These are phyloP conservation scores for Mus pahari DNA, from an alignment of 2,113 vertebrate species.

Conservation along the genomic window DNA sequence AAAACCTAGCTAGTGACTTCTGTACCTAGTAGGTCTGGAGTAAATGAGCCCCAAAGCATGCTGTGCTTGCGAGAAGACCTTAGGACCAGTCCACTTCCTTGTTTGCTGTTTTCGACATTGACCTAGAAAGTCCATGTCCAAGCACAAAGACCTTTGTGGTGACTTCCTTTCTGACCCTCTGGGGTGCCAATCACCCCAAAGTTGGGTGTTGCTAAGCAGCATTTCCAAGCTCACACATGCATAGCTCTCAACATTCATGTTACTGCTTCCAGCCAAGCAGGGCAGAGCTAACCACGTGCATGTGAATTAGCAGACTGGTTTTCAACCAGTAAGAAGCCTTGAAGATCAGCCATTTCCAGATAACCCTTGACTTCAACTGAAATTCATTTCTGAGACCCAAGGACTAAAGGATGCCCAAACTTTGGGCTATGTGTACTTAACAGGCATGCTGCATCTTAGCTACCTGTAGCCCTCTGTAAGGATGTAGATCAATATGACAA, in stretches of 20 bases:
- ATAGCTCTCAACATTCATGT: background rate
- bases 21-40: too few species aligned
- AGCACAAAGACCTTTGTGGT: background rate
- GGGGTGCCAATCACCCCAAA: fast-evolving
- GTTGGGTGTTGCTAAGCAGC: background rate
- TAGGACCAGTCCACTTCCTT: fast-evolving
- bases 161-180: too few species aligned
- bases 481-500: background rate
- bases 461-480: fast-evolving
- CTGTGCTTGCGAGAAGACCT: too few species aligned
- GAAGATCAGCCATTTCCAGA: too few species aligned
- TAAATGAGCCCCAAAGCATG: background rate
- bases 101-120: background rate
- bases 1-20: too few species aligned
- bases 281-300: background rate
- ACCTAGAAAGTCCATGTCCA: background rate
- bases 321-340: background rate
- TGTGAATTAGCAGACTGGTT: background rate
- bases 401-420: background rate
- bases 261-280: too few species aligned
- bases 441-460: background rate
- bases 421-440: background rate
- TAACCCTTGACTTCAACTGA: background rate
- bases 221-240: fast-evolving
- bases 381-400: background rate